These are phyloP conservation scores for Garrulus glandarius DNA, from an alignment of 2,797 vertebrate genomes.

Conservation along the genomic window DNA sequence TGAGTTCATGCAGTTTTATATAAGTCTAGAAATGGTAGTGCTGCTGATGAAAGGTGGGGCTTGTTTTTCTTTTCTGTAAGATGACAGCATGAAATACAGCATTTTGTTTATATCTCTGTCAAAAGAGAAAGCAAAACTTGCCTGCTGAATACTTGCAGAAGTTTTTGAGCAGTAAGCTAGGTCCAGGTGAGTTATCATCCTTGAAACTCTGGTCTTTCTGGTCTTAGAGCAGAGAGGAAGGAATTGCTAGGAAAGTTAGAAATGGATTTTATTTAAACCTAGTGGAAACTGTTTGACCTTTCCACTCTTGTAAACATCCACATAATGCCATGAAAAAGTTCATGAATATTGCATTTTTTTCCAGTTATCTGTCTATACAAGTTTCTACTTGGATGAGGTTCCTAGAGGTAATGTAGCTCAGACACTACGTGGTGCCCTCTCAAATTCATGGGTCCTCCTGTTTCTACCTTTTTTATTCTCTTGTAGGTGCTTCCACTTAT, in stretches of 20 bases:
- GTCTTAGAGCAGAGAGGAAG: conserved; percentile 35
- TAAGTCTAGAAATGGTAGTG: conserved; percentile 69
- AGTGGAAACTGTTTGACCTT: conserved; percentile 72
- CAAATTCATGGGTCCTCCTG: conserved; percentile 97
- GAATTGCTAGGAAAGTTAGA: conserved; percentile 68
- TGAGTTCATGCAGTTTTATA: conserved; percentile 72
- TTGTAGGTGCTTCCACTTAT: conserved; percentile 98
- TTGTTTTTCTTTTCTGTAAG: conserved; percentile 59
- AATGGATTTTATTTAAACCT: conserved; percentile 73
- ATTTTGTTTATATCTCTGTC: conserved; percentile 67
- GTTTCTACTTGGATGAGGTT: conserved; percentile 81
- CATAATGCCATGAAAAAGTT: conserved; percentile 81
- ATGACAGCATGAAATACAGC: conserved; percentile 64
- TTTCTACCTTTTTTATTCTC: conserved; percentile 98
- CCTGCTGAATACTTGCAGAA: conserved; percentile 58
- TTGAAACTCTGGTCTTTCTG: conserved; percentile 44
- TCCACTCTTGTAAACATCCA: conserved; percentile 86
- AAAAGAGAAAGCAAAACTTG: conserved; percentile 64
- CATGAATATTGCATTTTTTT: conserved; percentile 84
- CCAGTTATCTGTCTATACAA: conserved; percentile 84
- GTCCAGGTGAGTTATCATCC: conserved; percentile 27
- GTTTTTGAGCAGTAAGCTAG: conserved; percentile 52
- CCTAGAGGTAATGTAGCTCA: conserved; percentile 82
- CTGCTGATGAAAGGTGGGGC: conserved; percentile 52
- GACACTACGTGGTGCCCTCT: conserved; percentile 95